Percentiles rank a stretch among this genome's conserved stretches.
These are phyloP conservation scores for Zygaena filipendulae DNA, from an alignment of 2,888 invertebrate species.

Conservation along the genomic window DNA sequence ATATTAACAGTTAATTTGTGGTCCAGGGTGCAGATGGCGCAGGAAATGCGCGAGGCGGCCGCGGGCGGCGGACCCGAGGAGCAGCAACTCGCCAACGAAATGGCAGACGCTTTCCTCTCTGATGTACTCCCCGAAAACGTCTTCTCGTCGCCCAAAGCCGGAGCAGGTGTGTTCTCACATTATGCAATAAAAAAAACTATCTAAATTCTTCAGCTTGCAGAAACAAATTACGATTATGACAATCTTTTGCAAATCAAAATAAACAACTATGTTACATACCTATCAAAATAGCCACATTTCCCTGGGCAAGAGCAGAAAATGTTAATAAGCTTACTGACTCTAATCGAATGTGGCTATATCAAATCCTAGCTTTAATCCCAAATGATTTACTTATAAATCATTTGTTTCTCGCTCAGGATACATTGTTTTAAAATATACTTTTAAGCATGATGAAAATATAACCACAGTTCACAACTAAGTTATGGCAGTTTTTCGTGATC, in stretches of 20 bases:
- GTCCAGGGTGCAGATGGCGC: slow-evolving; percentile 92
- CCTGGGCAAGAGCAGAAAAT: slow-evolving; percentile 61
- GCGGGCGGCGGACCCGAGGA: slow-evolving; percentile 85
- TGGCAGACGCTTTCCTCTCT: slow-evolving; percentile 96
- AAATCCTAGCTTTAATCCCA: slow-evolving; percentile 63
- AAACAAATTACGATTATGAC: no score
- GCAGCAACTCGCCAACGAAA: slow-evolving; percentile 94
- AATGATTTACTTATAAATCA: slow-evolving; percentile 42
- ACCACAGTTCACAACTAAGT: no score
- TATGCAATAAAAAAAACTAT: background rate
- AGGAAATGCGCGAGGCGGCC: slow-evolving; percentile 97
- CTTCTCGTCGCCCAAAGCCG: slow-evolving; percentile 97
- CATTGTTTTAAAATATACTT: slow-evolving; percentile 25
- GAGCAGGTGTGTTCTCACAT: slow-evolving; percentile 58
- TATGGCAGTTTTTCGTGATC: no score
- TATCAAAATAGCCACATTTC: slow-evolving; percentile 41
- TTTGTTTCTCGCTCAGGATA: slow-evolving; percentile 63
- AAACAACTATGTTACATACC: background rate
- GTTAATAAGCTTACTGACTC: slow-evolving; percentile 44
- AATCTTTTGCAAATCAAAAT: background rate
- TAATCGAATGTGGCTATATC: slow-evolving; percentile 61
- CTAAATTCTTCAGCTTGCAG: background rate
- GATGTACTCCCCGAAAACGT: slow-evolving; percentile 94
- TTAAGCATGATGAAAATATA: no score
- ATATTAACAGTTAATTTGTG: slow-evolving; percentile 3